A percentile compares a stretch with the other conserved stretches of the same genome.
Evolutionary conservation across 2,888 invertebrate genomes (phyloP).

Genomic region (Ptychoptera contaminata): DNA sequence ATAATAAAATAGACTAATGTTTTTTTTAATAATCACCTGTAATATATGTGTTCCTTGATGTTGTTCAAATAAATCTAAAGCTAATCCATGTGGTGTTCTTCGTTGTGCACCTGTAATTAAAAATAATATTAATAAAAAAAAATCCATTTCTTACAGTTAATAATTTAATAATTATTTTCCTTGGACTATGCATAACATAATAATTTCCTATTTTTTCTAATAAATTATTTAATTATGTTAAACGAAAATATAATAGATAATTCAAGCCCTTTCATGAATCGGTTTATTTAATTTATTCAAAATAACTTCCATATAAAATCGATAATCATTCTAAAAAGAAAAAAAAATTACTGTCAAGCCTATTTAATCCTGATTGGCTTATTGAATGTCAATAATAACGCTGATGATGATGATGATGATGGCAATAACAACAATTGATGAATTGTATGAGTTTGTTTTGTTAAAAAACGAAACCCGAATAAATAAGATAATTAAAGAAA

Average conservation of each 20-base stretch:
- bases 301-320: no score
- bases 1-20: no score
- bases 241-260: no score
- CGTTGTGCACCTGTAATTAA: constrained; percentile 60
- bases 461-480: no score
- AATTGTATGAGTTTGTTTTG: not conserved
- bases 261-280: no score
- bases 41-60: constrained; percentile 96
- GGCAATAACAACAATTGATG: no score
- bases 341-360: not conserved
- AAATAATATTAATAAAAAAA: constrained; percentile 10
- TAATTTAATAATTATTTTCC: no score
- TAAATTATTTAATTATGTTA: no score
- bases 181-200: no score
- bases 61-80: constrained; percentile 84
- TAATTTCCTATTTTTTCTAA: no score
- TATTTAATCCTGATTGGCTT: not conserved
- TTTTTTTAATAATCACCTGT: constrained; percentile 46
- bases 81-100: constrained; percentile 54
- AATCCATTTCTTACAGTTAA: no score
- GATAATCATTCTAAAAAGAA: not conserved
- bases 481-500: not conserved
- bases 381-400: constrained; percentile 4
- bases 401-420: not conserved
- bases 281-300: no score